Conservation (phyloP, 2,113 vertebrate species). For the Leuciscus idus region DNA sequence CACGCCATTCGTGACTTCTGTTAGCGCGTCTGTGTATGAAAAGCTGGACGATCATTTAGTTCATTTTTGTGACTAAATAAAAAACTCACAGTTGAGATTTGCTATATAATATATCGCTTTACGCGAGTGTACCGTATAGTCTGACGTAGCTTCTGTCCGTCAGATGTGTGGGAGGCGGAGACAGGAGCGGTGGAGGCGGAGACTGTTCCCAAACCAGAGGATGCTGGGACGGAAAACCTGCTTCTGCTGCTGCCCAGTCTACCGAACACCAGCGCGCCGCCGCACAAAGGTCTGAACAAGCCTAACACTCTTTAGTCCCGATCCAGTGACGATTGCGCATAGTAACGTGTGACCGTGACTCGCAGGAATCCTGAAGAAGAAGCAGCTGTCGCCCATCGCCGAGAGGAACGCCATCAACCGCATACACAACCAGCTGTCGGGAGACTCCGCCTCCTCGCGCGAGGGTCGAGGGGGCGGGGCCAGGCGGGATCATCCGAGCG, state of each 20-base stretch:
- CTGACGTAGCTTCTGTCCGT: neutral
- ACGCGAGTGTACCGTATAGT: neutral
- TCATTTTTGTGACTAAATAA: too few relatives aligned
- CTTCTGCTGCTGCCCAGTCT: conserved; percentile 70
- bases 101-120: too few relatives aligned
- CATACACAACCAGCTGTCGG: conserved; percentile 76
- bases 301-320: neutral
- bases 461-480: conserved; percentile 70
- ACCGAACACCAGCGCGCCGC: conserved; percentile 74
- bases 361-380: conserved; percentile 88
- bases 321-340: too few relatives aligned
- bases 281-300: conserved; percentile 81
- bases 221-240: conserved; percentile 65
- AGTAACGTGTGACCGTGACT: neutral
- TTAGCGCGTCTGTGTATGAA: neutral
- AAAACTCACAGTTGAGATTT: too few relatives aligned
- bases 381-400: conserved; percentile 83
- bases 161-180: conserved; percentile 71
- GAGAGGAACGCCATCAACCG: conserved; percentile 82
- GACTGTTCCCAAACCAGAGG: conserved; percentile 52
- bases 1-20: neutral
- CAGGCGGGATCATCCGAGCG: conserved; percentile 83
- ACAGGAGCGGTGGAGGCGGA: conserved; percentile 65
- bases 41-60: neutral
- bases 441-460: conserved; percentile 73